Conservation (phyloP, 2,888 invertebrate genomes). For the Napeogenes inachia region DNA sequence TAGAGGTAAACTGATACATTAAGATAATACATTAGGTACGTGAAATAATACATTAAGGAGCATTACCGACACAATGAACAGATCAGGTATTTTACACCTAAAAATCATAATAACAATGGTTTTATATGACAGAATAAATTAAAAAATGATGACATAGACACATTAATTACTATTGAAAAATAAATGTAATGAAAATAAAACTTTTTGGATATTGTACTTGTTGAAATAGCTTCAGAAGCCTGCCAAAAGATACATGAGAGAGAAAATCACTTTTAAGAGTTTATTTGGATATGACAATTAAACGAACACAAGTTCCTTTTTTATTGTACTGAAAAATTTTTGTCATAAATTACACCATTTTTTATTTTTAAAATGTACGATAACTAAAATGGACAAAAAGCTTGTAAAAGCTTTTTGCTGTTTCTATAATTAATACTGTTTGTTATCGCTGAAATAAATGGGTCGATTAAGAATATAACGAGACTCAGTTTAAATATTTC, state of each 20-base stretch:
- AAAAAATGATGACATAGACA: too few species aligned
- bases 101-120: too few species aligned
- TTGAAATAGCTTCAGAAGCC: background rate
- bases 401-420: background rate
- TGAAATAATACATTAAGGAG: constrained; percentile 15
- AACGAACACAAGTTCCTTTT: too few species aligned
- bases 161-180: too few species aligned
- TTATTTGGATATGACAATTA: background rate
- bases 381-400: background rate
- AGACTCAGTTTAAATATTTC: constrained; percentile 23
- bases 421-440: background rate
- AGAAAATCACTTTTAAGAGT: constrained; percentile 1
- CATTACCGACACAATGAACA: background rate
- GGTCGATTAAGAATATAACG: constrained; percentile 20
- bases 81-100: too few species aligned
- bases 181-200: too few species aligned
- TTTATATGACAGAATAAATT: too few species aligned
- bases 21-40: constrained; percentile 3
- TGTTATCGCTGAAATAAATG: constrained; percentile 12
- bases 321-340: too few species aligned
- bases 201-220: too few species aligned
- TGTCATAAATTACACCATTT: too few species aligned
- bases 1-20: constrained; percentile 18
- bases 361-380: background rate
- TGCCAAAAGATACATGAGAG: background rate